Percentiles rank a stretch among this genome's conserved stretches.
Conservation (phyloP, 2,113 vertebrate genomes). For the Sinosuthora webbiana region DNA sequence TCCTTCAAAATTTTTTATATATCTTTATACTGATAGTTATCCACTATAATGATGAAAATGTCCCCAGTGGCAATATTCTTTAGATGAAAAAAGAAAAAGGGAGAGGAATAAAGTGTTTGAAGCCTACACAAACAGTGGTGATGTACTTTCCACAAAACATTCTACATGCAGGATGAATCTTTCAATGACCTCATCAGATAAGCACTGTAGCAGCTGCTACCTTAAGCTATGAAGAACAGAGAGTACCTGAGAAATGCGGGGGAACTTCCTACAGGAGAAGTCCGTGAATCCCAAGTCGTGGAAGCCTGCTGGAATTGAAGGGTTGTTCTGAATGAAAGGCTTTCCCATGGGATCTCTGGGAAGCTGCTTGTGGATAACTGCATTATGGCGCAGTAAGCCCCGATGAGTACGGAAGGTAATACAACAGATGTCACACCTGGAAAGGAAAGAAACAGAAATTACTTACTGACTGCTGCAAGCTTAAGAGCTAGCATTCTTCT, state of each 20-base stretch:
- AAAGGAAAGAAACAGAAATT: not conserved
- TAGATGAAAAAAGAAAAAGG: not conserved
- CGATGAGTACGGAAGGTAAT: conserved; percentile 93
- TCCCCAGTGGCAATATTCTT: not conserved
- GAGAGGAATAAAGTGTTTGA: not conserved
- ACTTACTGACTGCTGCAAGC: not conserved
- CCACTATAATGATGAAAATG: not conserved
- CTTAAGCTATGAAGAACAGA: not conserved
- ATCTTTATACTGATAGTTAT: not conserved
- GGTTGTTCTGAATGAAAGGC: conserved; percentile 98
- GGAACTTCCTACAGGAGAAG: conserved; percentile 96
- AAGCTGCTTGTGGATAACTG: conserved; percentile 90
- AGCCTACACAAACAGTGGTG: not conserved
- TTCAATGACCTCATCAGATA: not conserved
- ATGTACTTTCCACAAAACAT: not conserved
- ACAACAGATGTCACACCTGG: conserved; percentile 93
- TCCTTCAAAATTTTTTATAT: not conserved
- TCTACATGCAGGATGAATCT: not conserved
- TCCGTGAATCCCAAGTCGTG: conserved; percentile 96
- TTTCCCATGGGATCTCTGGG: conserved; percentile 88
- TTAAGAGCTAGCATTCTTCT: not conserved
- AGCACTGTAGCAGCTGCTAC: not conserved
- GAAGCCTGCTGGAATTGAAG: conserved; percentile 94
- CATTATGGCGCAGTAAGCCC: conserved; percentile 90
- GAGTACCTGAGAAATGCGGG: conserved; percentile 92